Evolutionary conservation across 2,113 vertebrate species (phyloP).

Genomic region (Lampris megalopsis): DNA sequence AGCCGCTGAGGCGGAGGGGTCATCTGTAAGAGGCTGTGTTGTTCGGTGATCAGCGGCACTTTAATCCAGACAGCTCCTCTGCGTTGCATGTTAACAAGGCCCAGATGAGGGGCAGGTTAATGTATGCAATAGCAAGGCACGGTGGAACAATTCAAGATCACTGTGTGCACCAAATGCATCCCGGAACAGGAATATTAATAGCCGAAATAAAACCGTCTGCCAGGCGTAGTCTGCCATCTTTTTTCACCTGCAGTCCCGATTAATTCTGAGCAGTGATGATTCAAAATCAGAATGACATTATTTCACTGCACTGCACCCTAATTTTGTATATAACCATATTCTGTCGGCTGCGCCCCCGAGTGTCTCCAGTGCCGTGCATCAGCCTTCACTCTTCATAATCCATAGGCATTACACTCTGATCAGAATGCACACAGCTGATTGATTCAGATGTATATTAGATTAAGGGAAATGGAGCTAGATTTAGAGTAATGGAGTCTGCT

Average conservation of each 20-base stretch:
- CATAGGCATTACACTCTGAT: conserved; percentile 36
- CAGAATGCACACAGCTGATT: conserved; percentile 60
- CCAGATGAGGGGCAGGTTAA: conserved; percentile 56
- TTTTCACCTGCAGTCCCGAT: neutral
- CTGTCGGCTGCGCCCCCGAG: neutral
- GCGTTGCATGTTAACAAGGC: neutral
- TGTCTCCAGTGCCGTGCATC: neutral
- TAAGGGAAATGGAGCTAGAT: conserved; percentile 32
- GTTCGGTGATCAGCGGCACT: conserved; percentile 4
- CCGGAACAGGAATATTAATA: conserved; percentile 33
- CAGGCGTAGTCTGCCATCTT: neutral
- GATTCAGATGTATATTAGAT: conserved; percentile 55
- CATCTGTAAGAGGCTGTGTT: conserved; percentile 12
- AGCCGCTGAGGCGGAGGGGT: neutral
- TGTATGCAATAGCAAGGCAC: conserved; percentile 29
- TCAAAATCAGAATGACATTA: conserved; percentile 33
- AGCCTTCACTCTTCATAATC: conserved; percentile 45
- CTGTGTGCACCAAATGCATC: conserved; percentile 5
- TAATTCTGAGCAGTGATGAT: conserved; percentile 46
- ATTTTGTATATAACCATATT: neutral
- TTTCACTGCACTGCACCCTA: neutral
- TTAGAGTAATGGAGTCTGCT: conserved; percentile 46
- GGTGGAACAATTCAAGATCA: conserved; percentile 67
- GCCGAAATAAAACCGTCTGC: conserved; percentile 22
- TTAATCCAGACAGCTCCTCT: conserved; percentile 47